Conservation (phyloP, 2,797 vertebrate genomes). For the Aldrovandia affinis region DNA sequence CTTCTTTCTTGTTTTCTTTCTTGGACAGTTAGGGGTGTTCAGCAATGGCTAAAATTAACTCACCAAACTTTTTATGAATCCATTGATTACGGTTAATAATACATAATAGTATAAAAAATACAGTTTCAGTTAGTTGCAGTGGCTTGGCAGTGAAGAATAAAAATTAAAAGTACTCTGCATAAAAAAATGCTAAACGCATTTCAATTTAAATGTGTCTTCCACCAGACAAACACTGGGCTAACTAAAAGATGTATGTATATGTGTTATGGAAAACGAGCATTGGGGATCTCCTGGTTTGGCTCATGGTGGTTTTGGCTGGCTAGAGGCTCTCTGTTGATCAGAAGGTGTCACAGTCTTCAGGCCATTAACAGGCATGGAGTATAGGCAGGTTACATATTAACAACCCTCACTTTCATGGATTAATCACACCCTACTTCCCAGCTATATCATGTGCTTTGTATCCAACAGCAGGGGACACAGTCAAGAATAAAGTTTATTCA, state of each 20-base stretch:
- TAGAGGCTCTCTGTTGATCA: slow-evolving; percentile 74
- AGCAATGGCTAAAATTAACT: too few relatives aligned
- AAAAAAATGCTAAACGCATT: neutral
- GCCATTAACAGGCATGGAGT: slow-evolving; percentile 64
- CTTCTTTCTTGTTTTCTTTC: too few relatives aligned
- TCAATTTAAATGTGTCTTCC: neutral
- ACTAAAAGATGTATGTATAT: neutral
- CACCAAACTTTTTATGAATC: too few relatives aligned
- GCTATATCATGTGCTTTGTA: slow-evolving; percentile 51
- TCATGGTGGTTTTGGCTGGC: neutral
- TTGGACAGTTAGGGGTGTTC: too few relatives aligned
- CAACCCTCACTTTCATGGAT: slow-evolving; percentile 74
- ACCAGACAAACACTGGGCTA: neutral
- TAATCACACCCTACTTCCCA: slow-evolving; percentile 67
- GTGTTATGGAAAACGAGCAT: neutral
- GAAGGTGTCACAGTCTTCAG: slow-evolving; percentile 78
- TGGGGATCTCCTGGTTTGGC: neutral
- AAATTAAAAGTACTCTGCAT: neutral
- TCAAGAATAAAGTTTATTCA: slow-evolving; percentile 12
- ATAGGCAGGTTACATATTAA: slow-evolving; percentile 70
- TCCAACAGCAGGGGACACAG: slow-evolving; percentile 39
- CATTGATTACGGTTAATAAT: too few relatives aligned
- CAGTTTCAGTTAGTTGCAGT: too few relatives aligned
- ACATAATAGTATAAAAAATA: too few relatives aligned
- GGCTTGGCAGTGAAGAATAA: neutral